A percentile compares a stretch with the other conserved stretches of the same genome.
Conservation (phyloP, 92 coral and sea anemone species). For the Epizoanthus fatuus region DNA sequence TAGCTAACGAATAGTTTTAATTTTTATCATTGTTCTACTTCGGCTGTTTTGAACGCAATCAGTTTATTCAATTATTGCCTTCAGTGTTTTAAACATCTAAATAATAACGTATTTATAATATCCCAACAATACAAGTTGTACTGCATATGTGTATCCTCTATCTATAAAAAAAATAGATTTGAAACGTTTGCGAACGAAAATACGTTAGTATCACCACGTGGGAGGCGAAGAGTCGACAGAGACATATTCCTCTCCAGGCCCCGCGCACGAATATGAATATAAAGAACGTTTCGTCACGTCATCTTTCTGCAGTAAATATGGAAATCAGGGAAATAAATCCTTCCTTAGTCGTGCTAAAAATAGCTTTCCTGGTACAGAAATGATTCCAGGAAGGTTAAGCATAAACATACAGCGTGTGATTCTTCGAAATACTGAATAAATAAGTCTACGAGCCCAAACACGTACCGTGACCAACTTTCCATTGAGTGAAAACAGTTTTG, state of each 20-base stretch:
- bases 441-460: neutral
- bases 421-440: neutral
- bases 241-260: constrained; percentile 21
- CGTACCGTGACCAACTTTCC: neutral
- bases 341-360: constrained; percentile 10
- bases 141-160: too few relatives aligned
- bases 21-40: too few relatives aligned
- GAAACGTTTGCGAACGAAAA: too few relatives aligned
- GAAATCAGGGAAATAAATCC: neutral
- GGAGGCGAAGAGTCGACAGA: neutral
- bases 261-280: neutral
- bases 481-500: neutral
- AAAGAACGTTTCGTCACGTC: constrained; percentile 5
- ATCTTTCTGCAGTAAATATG: neutral
- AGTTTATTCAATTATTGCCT: too few relatives aligned
- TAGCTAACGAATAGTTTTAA: too few relatives aligned
- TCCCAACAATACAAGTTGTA: too few relatives aligned
- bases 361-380: neutral
- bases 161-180: too few relatives aligned
- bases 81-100: too few relatives aligned
- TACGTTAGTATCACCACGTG: neutral
- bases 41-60: too few relatives aligned
- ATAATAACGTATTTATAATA: too few relatives aligned
- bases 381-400: neutral
- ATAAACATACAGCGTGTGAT: neutral